phyloP scores from a whole-genome alignment of 2,797 vertebrate genomes.

The Poliocrania exsul region DNA sequence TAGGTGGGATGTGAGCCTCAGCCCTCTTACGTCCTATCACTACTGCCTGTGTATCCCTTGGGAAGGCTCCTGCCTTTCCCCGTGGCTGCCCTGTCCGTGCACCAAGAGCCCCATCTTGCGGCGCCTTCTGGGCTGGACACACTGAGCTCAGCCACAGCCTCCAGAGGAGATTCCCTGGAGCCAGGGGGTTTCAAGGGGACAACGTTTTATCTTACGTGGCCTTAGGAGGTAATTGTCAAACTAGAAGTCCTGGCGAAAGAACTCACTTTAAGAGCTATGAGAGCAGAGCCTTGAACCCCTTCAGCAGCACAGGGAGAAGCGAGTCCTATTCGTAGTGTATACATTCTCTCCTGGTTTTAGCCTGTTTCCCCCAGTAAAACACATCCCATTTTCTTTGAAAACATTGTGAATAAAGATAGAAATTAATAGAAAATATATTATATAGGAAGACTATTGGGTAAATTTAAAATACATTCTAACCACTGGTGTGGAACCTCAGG shows the following conservation, averaged over 20 bases:
- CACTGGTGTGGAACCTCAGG: background rate
- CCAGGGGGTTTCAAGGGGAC: accelerated
- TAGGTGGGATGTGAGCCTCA: accelerated
- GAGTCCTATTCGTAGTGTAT: accelerated
- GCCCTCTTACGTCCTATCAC: accelerated
- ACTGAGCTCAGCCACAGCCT: background rate
- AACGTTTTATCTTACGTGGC: accelerated
- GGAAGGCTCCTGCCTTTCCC: accelerated
- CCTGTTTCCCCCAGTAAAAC: accelerated
- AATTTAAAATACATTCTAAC: background rate
- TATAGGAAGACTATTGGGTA: background rate
- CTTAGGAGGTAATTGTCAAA: too few relatives aligned
- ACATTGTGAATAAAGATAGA: background rate
- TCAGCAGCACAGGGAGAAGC: accelerated
- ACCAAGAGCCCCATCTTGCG: conserved; percentile 21
- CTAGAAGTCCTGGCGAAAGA: background rate
- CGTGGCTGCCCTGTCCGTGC: accelerated
- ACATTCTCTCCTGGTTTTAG: background rate
- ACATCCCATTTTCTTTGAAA: background rate
- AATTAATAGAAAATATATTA: background rate
- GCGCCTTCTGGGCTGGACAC: accelerated
- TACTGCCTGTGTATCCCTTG: accelerated
- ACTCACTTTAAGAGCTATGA: background rate
- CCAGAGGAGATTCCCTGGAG: background rate
- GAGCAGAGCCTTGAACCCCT: background rate